Evolutionary conservation across 2,797 vertebrate species (phyloP).

Genomic region (Sebastes oblongus): DNA sequence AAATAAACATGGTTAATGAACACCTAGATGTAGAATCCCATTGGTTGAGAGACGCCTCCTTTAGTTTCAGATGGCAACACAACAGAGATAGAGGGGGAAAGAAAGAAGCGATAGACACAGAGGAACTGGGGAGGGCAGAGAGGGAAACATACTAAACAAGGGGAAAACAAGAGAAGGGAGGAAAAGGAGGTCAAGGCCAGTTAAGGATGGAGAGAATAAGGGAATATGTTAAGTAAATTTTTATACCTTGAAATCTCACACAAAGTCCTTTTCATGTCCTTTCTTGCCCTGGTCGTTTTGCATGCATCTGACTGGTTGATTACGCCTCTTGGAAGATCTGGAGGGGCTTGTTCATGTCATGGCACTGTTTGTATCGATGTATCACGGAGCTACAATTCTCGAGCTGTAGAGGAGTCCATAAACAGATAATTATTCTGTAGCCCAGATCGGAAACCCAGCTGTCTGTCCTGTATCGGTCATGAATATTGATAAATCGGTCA

Average conservation of each 20-base stretch:
- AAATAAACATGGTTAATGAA: constrained; percentile 87
- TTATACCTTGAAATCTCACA: constrained; percentile 63
- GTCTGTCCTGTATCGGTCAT: constrained; percentile 28
- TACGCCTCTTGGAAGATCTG: constrained; percentile 74
- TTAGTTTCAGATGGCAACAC: constrained; percentile 71
- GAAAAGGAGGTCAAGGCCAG: constrained; percentile 58
- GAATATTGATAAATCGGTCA: constrained; percentile 41
- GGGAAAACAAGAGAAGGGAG: constrained; percentile 31
- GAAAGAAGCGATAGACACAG: constrained; percentile 50
- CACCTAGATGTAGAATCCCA: constrained; percentile 79
- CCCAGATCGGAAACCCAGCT: constrained; percentile 34
- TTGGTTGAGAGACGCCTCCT: constrained; percentile 73
- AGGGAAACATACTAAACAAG: constrained; percentile 42
- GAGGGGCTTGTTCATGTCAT: constrained; percentile 62
- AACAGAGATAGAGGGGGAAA: constrained; percentile 64
- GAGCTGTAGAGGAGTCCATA: constrained; percentile 43
- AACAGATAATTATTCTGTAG: constrained; percentile 32
- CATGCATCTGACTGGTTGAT: constrained; percentile 78
- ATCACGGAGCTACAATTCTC: constrained; percentile 55
- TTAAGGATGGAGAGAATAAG: constrained; percentile 53
- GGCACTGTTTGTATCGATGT: constrained; percentile 61
- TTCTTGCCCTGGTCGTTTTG: constrained; percentile 53
- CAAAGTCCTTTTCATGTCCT: constrained; percentile 43
- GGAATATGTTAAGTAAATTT: constrained; percentile 62
- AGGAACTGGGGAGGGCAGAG: constrained; percentile 12